Conservation (phyloP, 2,797 vertebrate species). For the Parauchenoglanis ngamensis region DNA sequence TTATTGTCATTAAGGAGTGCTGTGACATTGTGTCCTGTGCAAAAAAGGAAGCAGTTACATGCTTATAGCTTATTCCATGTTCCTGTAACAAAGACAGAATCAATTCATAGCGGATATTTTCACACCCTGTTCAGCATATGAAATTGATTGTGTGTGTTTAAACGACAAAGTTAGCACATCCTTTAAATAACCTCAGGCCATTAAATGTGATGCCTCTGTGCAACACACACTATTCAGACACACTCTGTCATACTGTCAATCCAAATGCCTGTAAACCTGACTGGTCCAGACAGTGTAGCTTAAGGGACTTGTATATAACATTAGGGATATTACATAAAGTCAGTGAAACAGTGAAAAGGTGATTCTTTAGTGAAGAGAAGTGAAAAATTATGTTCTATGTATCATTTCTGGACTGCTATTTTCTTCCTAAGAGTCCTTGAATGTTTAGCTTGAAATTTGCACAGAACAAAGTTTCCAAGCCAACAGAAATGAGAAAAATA, state of each 20-base stretch:
- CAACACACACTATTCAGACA: conserved; percentile 62
- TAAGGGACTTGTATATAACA: conserved; percentile 41
- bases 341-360: conserved; percentile 33
- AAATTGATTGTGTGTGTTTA: conserved; percentile 65
- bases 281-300: conserved; percentile 53
- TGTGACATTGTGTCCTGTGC: conserved; percentile 83
- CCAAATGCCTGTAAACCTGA: conserved; percentile 65
- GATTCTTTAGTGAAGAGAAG: conserved; percentile 18
- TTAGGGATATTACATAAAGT: conserved; percentile 55
- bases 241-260: conserved; percentile 63
- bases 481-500: neutral
- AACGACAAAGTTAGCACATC: conserved; percentile 74
- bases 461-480: neutral
- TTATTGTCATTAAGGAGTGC: conserved; percentile 82
- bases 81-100: conserved; percentile 31
- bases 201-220: conserved; percentile 67
- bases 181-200: conserved; percentile 76
- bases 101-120: conserved; percentile 10
- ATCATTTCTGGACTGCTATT: neutral
- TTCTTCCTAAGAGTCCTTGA: neutral
- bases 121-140: conserved; percentile 50
- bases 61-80: conserved; percentile 46
- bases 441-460: neutral
- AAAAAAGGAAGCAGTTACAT: conserved; percentile 58
- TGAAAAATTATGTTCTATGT: conserved; percentile 22